Base-by-base conservation (phyloP, 1,140 invertebrate species). In the Leptoteleia sp. region DNA sequence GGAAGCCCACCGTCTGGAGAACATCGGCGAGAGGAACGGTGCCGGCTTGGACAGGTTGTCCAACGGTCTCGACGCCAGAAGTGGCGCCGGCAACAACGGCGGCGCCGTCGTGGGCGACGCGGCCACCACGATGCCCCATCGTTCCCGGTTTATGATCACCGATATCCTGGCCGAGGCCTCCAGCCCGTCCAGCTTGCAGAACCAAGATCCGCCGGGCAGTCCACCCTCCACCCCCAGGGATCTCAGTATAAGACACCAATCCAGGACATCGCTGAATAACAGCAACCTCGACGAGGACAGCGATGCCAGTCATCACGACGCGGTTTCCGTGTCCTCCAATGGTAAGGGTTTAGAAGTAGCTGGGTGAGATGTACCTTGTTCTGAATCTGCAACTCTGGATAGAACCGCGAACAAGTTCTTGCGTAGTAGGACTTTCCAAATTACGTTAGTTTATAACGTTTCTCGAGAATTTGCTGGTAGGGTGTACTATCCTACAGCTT, bases 61-160 rank as follows among this genome's bases (percentile, higher is more conserved):
- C 11, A 88, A 88, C 37, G 83, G 87, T 1, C 25, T 85, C 0
- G 85, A 88, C 61, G 19, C 81, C 0, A 80, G 85, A 6, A 83
- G 48, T 13, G 70, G 71, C 25, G 81, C 70, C 37, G n/a, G n/a
- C n/a, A n/a, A n/a, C n/a, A n/a, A n/a, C n/a, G n/a, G n/a, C n/a
- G n/a, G n/a, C n/a, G n/a, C 52, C 35, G 59, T 45, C 37, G 43
- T 54, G 4, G 62, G 64, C 22, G 75, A 59, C 37, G 72, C 85
- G 29, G 85, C 89, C 29, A 91, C 91, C 50, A 90, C 91, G 76
- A 91, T 90, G 89, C 91, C 92, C 33, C 91, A 93, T 40, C 91
- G 93, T 45, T 94, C 93, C 13, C 90, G 93, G 33, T 95, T 94
- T 87, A 94, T 94, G 94, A 94, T 94, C 88, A 94, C 93, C 37